A percentile compares a stretch with the other conserved stretches of the same genome.
Conservation (phyloP, 2,888 invertebrate species). For the Oxytorus armatus region DNA sequence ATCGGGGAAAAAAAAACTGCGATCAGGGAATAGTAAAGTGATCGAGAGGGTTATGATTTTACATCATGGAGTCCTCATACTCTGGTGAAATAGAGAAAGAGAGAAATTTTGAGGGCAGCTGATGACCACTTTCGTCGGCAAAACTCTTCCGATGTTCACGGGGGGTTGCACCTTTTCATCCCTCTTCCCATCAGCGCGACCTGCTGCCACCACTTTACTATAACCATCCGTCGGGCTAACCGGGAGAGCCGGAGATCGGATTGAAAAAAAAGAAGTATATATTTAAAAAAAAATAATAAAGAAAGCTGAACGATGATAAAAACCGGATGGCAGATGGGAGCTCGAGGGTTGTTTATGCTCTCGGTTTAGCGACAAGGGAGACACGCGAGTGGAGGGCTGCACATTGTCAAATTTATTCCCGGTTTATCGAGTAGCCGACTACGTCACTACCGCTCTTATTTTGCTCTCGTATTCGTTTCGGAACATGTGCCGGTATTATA, state of each 20-base stretch:
- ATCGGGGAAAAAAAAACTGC: conserved; percentile 9
- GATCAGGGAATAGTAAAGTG: not conserved
- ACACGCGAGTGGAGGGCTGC: conserved; percentile 48
- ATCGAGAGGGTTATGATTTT: conserved; percentile 18
- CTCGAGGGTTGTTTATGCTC: conserved; percentile 59
- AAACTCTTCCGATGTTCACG: conserved; percentile 56
- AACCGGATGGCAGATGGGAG: conserved; percentile 81
- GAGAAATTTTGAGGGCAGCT: conserved; percentile 73
- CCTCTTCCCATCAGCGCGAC: conserved; percentile 64
- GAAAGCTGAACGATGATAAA: conserved; percentile 67
- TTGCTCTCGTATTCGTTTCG: not conserved
- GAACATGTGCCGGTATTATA: not conserved
- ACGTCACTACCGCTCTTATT: conserved; percentile 1
- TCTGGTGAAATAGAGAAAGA: conserved; percentile 6
- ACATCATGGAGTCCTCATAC: not conserved
- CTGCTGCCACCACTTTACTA: conserved; percentile 65
- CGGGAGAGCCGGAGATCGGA: conserved; percentile 73
- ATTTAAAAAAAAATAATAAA: conserved; percentile 24
- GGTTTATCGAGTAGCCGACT: conserved; percentile 25
- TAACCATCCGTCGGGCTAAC: conserved; percentile 63
- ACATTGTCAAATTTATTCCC: conserved; percentile 65
- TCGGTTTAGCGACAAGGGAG: conserved; percentile 46
- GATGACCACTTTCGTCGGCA: conserved; percentile 76
- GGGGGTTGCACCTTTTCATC: conserved; percentile 64
- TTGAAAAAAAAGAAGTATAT: conserved; percentile 73